Base-by-base conservation (phyloP, 2,797 vertebrate species). In the Muscicapa striata region DNA sequence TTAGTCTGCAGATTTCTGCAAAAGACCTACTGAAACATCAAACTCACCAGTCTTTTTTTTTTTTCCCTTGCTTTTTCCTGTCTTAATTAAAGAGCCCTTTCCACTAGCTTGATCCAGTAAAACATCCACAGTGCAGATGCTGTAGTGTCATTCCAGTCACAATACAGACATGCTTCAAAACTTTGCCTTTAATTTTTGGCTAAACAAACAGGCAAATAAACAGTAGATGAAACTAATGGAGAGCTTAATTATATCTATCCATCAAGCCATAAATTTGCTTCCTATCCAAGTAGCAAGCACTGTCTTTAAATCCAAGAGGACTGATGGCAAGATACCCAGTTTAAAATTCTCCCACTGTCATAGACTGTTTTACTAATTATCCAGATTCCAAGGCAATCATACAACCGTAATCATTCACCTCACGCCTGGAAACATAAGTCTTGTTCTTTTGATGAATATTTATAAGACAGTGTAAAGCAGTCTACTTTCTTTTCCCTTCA, bases 361-460 rank as follows among this genome's bases (percentile, higher is more conserved):
- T 97, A 66, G 97, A 92, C 97, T 98, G 96, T 97, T 96, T 97
- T 98, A 98, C 96, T 98, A 98, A 98, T 98, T 98, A 98, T 98
- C 97, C 94, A 96, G 96, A 98, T 98, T 98, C 97, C 94, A 96
- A 98, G 97, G 98, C 98, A 98, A 98, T 99, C 97, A 98, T 98
- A 98, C 97, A 95, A 97, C 97, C 94, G 96, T 98, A 98, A 98
- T 98, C 98, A 98, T 99, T 99, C 98, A 97, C 97, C 98, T 98
- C 98, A 98, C 95, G 97, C 98, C 97, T 98, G 94, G 97, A 98
- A 98, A 98, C 98, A 98, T 97, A 97, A 98, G 98, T 98, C 97
- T 96, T 98, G 97, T 98, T 98, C 97, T 97, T 98, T 98, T 98
- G 97, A 98, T 99, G 98, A 99, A 99, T 99, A 99, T 99, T 99